Evolutionary conservation across 2,113 vertebrate species (phyloP).

Genomic region (Garra rufa): DNA sequence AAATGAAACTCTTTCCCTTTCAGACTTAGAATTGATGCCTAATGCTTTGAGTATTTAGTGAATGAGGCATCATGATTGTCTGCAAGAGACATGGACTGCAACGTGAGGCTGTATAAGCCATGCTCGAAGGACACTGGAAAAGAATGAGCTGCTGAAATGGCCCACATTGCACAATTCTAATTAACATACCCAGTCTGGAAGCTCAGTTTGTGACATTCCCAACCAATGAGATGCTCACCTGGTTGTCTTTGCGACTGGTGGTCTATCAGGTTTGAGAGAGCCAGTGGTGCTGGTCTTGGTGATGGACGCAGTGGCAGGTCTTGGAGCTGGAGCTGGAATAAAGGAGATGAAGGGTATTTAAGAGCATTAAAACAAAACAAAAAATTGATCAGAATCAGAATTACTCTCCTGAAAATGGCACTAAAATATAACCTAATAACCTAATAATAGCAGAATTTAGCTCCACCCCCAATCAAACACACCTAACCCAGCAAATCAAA

Average conservation of each 20-base stretch:
- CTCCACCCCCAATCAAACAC: neutral
- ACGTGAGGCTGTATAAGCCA: neutral
- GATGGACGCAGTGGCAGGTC: conserved; percentile 60
- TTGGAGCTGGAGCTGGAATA: conserved; percentile 62
- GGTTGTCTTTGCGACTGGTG: conserved; percentile 74
- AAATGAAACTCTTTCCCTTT: conserved; percentile 5
- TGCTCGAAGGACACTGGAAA: neutral
- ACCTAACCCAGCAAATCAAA: neutral
- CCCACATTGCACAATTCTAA: neutral
- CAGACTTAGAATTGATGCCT: neutral
- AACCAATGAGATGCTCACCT: conserved; percentile 69
- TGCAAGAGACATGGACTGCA: neutral
- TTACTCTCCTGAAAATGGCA: too few relatives aligned
- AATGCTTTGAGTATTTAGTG: neutral
- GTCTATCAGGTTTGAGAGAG: conserved; percentile 64
- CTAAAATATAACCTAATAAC: too few relatives aligned
- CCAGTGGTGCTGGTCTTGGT: conserved; percentile 60
- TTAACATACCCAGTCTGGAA: neutral
- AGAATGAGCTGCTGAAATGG: neutral
- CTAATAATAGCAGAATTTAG: too few relatives aligned
- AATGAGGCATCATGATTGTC: neutral
- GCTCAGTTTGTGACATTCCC: neutral
- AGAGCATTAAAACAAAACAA: neutral
- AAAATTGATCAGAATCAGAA: neutral
- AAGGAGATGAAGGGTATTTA: conserved; percentile 22